Percentiles rank a stretch among this genome's conserved stretches.
Evolutionary conservation across 1,140 invertebrate species (phyloP).

Genomic region (Dendrolimus kikuchii): DNA sequence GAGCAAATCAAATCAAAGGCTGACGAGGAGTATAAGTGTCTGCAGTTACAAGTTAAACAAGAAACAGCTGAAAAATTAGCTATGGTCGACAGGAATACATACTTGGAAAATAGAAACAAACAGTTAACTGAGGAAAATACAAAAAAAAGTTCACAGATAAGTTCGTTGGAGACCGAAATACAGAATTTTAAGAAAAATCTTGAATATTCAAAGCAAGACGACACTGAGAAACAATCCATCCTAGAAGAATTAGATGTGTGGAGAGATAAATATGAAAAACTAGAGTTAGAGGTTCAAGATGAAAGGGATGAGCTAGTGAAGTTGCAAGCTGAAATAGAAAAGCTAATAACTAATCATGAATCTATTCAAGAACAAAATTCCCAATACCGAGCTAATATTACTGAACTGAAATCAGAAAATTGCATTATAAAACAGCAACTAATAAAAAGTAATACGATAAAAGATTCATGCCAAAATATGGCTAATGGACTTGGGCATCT

Average conservation of each 20-base stretch:
- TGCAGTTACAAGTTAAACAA: constrained; percentile 66
- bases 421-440: constrained; percentile 22
- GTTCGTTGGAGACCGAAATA: constrained; percentile 47
- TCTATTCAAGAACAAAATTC: constrained; percentile 44
- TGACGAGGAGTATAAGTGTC: constrained; percentile 64
- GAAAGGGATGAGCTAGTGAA: constrained; percentile 62
- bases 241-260: constrained; percentile 41
- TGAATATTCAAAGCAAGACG: constrained; percentile 23
- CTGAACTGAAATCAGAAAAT: constrained; percentile 38
- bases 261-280: constrained; percentile 47
- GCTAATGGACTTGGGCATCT: constrained; percentile 15
- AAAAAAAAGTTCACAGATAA: constrained; percentile 57
- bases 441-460: constrained; percentile 17
- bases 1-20: constrained; percentile 47
- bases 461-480: constrained; percentile 5
- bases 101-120: constrained; percentile 59
- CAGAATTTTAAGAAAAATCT: constrained; percentile 24
- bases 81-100: constrained; percentile 65
- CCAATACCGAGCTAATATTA: constrained; percentile 30
- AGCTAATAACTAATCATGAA: constrained; percentile 53
- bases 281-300: constrained; percentile 63
- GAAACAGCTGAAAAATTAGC: constrained; percentile 68
- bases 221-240: constrained; percentile 21
- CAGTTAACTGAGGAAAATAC: constrained; percentile 59
- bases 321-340: constrained; percentile 65